A percentile compares a stretch with the other conserved stretches of the same genome.
Conservation (phyloP, 2,797 vertebrate species). For the Danio tinwini region DNA sequence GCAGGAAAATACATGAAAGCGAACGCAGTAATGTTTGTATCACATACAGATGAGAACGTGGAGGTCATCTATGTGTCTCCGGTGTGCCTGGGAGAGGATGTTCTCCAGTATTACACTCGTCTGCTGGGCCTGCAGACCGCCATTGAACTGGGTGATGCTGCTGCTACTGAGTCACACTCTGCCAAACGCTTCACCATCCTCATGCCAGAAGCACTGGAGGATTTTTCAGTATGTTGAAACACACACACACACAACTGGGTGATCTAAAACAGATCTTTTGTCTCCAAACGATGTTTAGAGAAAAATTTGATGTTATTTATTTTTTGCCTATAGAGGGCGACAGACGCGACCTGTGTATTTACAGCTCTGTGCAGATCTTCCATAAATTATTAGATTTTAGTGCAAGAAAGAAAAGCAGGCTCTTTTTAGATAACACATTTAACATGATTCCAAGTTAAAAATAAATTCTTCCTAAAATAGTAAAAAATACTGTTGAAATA, state of each 20-base stretch:
- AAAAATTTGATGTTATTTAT: slow-evolving; percentile 35
- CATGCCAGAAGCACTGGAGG: slow-evolving; percentile 88
- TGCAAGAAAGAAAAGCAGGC: not conserved
- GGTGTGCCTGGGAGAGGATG: slow-evolving; percentile 80
- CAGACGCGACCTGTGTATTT: slow-evolving; percentile 59
- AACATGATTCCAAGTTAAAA: no score
- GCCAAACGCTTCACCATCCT: slow-evolving; percentile 85
- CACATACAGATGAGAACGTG: slow-evolving; percentile 84
- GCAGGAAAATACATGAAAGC: not conserved
- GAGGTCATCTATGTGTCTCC: slow-evolving; percentile 90
- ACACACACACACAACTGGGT: slow-evolving; percentile 18
- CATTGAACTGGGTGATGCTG: slow-evolving; percentile 66
- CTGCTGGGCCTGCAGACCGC: slow-evolving; percentile 83
- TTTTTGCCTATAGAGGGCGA: slow-evolving; percentile 74
- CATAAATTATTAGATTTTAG: not conserved
- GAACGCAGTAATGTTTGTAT: not conserved
- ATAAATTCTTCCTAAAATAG: no score
- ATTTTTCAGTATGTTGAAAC: slow-evolving; percentile 84
- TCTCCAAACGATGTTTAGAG: not conserved
- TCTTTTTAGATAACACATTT: no score
- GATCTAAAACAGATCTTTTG: not conserved
- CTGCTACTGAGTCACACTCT: slow-evolving; percentile 73
- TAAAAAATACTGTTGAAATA: no score
- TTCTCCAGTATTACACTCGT: slow-evolving; percentile 83
- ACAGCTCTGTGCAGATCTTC: not conserved